These are phyloP conservation scores for Xestia sexstrigata DNA, from an alignment of 2,888 invertebrate species.

Conservation along the genomic window DNA sequence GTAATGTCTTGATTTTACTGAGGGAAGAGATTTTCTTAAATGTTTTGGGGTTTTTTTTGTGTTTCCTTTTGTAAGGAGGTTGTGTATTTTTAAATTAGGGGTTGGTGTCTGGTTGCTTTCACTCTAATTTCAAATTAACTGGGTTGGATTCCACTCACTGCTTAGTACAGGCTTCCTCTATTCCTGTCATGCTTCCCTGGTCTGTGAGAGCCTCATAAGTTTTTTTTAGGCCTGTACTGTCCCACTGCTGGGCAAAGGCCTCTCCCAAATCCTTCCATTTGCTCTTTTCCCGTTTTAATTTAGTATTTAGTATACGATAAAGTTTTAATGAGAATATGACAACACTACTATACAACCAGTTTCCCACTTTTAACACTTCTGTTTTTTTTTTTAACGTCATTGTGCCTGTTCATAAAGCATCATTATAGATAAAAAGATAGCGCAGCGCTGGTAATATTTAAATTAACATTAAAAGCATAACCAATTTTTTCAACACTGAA, in stretches of 20 bases:
- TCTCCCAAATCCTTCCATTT: too few relatives aligned
- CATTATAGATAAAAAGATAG: too few relatives aligned
- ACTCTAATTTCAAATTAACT: not conserved
- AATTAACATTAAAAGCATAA: not conserved
- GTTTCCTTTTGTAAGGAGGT: not conserved
- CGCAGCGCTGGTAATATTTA: not conserved
- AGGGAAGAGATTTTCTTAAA: slow-evolving; percentile 32
- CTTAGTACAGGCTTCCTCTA: not conserved
- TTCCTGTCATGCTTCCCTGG: not conserved
- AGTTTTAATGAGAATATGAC: too few relatives aligned
- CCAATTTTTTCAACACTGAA: not conserved
- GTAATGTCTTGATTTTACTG: slow-evolving; percentile 44
- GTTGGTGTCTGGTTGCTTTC: not conserved
- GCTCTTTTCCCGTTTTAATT: not conserved
- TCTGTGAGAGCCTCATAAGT: not conserved
- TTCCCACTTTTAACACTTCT: not conserved
- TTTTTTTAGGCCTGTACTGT: too few relatives aligned
- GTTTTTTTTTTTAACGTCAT: too few relatives aligned
- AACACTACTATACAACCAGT: not conserved
- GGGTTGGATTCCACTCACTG: not conserved
- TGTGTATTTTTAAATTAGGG: not conserved
- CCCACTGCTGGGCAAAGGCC: too few relatives aligned
- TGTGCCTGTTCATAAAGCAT: too few relatives aligned
- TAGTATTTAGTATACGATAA: not conserved
- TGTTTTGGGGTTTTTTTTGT: slow-evolving; percentile 2